A percentile compares a stretch with the other conserved stretches of the same genome.
phyloP scores from a whole-genome alignment of 2,113 vertebrate species.

The Nothoprocta perdicaria region DNA sequence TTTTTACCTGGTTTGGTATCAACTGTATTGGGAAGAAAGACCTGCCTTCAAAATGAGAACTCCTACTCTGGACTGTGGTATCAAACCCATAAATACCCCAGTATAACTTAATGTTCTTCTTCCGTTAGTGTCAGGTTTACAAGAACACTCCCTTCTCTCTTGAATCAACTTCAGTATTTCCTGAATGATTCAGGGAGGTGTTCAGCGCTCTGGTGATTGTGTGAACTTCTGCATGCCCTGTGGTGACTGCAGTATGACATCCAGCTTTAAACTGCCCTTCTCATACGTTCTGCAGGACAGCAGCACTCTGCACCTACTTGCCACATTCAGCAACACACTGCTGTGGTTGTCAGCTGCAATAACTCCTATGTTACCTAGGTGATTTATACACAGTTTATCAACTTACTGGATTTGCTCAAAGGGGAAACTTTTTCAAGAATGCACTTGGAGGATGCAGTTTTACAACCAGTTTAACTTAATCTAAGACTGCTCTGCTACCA shows the following conservation, averaged over 20 bases:
- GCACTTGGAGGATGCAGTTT: background rate
- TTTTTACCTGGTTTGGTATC: background rate
- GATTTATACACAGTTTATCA: background rate
- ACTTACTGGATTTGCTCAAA: background rate
- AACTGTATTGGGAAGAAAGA: background rate
- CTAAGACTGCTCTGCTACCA: background rate
- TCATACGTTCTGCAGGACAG: background rate
- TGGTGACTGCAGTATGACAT: background rate
- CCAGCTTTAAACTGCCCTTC: background rate
- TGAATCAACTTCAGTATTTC: background rate
- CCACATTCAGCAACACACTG: background rate
- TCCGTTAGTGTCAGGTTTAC: background rate
- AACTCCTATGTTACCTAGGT: background rate
- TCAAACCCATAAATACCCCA: background rate
- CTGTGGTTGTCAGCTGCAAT: background rate
- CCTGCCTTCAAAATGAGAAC: background rate
- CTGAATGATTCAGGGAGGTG: background rate
- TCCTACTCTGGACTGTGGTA: background rate
- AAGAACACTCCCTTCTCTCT: background rate
- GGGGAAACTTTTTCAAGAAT: background rate
- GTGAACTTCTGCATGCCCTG: background rate
- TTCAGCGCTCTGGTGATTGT: background rate
- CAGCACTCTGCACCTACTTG: background rate
- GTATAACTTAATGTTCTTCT: background rate
- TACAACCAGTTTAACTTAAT: background rate